A percentile compares a stretch with the other conserved stretches of the same genome.
These are phyloP conservation scores for Ophion ventricosus DNA, from an alignment of 2,888 invertebrate genomes.

Conservation along the genomic window DNA sequence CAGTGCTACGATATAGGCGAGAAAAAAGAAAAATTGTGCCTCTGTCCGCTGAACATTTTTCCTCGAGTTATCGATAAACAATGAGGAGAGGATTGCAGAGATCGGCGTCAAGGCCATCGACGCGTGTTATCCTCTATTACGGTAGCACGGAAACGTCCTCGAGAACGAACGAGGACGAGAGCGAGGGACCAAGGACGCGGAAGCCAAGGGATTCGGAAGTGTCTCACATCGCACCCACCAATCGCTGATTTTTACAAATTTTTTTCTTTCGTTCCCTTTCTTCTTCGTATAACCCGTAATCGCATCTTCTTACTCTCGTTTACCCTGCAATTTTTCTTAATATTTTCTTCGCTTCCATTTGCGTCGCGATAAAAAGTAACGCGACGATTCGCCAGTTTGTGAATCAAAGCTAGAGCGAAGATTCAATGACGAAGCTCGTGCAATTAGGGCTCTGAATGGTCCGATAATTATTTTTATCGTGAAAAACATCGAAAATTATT, in stretches of 20 bases:
- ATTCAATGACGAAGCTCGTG: too few species aligned
- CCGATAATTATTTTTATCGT: too few species aligned
- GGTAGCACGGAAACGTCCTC: constrained; percentile 60
- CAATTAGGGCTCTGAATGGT: too few species aligned
- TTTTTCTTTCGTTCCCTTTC: constrained; percentile 1
- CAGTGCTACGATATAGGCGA: constrained; percentile 4
- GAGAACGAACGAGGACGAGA: constrained; percentile 66
- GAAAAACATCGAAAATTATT: too few species aligned
- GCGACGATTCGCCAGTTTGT: too few species aligned
- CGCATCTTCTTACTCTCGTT: background rate
- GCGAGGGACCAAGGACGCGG: constrained; percentile 63
- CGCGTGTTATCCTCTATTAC: constrained; percentile 54
- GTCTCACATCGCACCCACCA: constrained; percentile 22
- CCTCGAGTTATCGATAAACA: constrained; percentile 50
- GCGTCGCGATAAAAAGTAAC: background rate
- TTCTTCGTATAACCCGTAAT: background rate
- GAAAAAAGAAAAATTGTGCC: constrained; percentile 17
- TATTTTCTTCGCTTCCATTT: background rate
- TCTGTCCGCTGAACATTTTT: constrained; percentile 25
- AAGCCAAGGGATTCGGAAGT: constrained; percentile 42
- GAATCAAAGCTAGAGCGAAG: too few species aligned
- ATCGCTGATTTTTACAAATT: constrained; percentile 37
- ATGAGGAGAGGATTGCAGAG: constrained; percentile 60
- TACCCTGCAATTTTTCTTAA: background rate
- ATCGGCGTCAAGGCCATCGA: constrained; percentile 58